Percentiles rank a stretch among this genome's conserved stretches.
phyloP scores from a whole-genome alignment of 2,113 vertebrate genomes.

The Cacatua alba region DNA sequence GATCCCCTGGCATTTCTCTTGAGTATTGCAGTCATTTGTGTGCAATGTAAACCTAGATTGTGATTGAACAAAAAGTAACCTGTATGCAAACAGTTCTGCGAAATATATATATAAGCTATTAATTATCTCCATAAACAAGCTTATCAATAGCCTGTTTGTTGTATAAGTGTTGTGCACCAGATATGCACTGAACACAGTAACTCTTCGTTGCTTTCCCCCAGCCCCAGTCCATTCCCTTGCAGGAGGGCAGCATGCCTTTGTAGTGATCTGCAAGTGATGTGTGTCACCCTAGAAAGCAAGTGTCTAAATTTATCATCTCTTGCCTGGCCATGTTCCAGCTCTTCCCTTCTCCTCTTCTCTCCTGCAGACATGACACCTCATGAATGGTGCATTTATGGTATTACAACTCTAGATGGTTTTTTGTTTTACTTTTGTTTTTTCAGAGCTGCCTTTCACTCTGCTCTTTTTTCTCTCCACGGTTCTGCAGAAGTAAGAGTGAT shows the following conservation, averaged over 20 bases:
- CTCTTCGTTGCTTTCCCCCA: slow-evolving; percentile 6
- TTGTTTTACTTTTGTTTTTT: neutral
- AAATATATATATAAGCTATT: slow-evolving; percentile 3
- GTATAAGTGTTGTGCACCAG: neutral
- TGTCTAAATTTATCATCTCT: slow-evolving; percentile 43
- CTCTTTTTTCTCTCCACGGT: slow-evolving; percentile 4
- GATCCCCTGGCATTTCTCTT: slow-evolving; percentile 68
- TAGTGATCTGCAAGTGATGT: neutral
- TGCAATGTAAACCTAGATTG: neutral
- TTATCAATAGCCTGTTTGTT: neutral
- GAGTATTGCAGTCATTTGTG: slow-evolving; percentile 46
- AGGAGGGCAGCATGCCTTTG: slow-evolving; percentile 26
- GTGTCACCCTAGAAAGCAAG: slow-evolving; percentile 16
- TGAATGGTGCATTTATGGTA: slow-evolving; percentile 26
- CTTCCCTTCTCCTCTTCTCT: slow-evolving; percentile 12
- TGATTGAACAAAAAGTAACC: slow-evolving; percentile 41
- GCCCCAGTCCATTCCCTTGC: neutral
- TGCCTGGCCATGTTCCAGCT: slow-evolving; percentile 49
- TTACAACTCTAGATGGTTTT: slow-evolving; percentile 14
- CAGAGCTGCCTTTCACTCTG: slow-evolving; percentile 52
- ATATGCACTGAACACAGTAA: neutral
- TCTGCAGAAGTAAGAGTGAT: slow-evolving; percentile 53
- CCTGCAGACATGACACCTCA: slow-evolving; percentile 54
- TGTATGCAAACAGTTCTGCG: slow-evolving; percentile 1
- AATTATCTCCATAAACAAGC: neutral